Evolutionary conservation across 2,113 vertebrate genomes (phyloP), one percentile per base, ranked within the genome.

Genomic region (Alexandromys fortis): DNA sequence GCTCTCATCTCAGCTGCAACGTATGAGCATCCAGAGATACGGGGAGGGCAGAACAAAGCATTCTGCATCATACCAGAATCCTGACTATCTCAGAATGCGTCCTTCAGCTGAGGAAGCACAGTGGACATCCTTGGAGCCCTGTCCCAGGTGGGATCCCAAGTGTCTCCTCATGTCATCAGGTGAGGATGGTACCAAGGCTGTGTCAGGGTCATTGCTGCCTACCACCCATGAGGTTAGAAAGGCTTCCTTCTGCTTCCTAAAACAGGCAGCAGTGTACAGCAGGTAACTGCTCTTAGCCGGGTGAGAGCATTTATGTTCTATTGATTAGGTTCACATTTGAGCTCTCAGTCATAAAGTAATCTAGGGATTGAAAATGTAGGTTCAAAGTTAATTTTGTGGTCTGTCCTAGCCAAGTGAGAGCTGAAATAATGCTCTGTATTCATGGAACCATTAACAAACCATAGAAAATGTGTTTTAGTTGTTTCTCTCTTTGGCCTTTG

Each of bases 401-500:
- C 38, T 92, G 38, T 79, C 55, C 68, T 55, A 97, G 95, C 42
- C 72, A 77, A 38, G 35, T 95, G 94, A 86, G 63, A 58, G 21
- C 21, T 94, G 82, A 91, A 63, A 96, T 93, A 88, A 47, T 83
- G 88, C 92, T 78, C 78, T 93, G 83, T 70, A 61, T 67, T 93
- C 89, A 92, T 94, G 42, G 78, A 33, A 14, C 30, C 22, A 30
- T 81, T 93, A 55, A 94, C 81, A 94, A 81, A 42, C 35, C 83
- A 72, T 94, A 86, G 94, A 67, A 98, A 97, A 94, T 83, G 47
- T 55, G 72, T 28, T 63, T 17, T 90, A 96, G 92, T 94, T 95
- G 70, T 96, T 97, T 96, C 78, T 96, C 97, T 89, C 96, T 96
- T 55, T 90, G 87, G 47, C 35, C 67, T 98, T 98, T 86, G 90